Conservation (phyloP, 2,888 invertebrate genomes). For the Caenorhabditis sulstoni region DNA sequence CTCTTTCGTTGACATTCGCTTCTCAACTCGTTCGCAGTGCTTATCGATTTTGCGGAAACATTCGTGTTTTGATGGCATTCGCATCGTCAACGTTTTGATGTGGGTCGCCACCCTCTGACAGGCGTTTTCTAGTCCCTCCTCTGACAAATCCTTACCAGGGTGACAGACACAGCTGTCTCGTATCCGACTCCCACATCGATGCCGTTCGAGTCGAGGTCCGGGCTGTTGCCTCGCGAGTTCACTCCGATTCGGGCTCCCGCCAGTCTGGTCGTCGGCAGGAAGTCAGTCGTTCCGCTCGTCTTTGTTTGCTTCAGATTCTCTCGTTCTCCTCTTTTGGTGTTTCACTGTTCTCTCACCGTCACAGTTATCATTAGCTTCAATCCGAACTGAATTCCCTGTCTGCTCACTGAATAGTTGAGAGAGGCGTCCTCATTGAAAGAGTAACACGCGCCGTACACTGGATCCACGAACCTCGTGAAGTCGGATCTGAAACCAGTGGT, state of each 20-base stretch:
- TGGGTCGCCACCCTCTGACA: too few species aligned
- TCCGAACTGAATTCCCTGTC: conserved; percentile 69
- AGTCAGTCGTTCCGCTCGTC: conserved; percentile 42
- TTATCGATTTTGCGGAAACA: too few species aligned
- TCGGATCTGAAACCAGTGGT: conserved; percentile 41
- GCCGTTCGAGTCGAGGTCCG: conserved; percentile 61
- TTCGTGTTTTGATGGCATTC: too few species aligned
- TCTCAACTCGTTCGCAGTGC: too few species aligned
- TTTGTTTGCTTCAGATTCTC: conserved; percentile 53
- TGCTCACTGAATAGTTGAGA: conserved; percentile 54
- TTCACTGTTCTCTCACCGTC: conserved; percentile 36
- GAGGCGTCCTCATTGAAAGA: conserved; percentile 63
- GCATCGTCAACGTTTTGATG: too few species aligned
- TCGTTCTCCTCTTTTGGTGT: too few species aligned
- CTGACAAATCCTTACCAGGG: conserved; percentile 27
- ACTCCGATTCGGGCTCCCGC: conserved; percentile 61
- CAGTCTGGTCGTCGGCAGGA: conserved; percentile 60
- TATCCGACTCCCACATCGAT: conserved; percentile 68
- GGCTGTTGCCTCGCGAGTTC: conserved; percentile 39
- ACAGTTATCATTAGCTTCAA: conserved; percentile 64
- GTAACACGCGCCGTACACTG: conserved; percentile 69
- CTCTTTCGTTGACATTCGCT: too few species aligned
- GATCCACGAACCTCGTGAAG: conserved; percentile 64
- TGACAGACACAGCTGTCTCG: conserved; percentile 64
- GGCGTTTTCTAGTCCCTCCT: neutral